Base-by-base conservation (phyloP, 2,888 invertebrate species). In the Taenaris catops region DNA sequence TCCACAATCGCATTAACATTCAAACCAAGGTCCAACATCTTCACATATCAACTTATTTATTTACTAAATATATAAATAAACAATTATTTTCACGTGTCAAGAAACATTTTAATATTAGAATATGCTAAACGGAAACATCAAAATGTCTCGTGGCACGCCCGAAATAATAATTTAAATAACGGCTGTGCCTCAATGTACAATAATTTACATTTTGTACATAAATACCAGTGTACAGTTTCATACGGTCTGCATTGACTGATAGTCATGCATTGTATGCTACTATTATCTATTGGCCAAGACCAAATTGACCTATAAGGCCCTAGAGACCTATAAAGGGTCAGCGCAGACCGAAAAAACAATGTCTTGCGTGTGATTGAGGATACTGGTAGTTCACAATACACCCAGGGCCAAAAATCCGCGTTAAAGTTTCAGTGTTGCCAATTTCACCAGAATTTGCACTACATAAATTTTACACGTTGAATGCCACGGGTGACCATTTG, bases 1-100 rank as follows among this genome's bases (percentile, higher is more conserved):
- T 65, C 46, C 73, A 74, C 69, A 67, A 66, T 61, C 57, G 49
- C 53, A 59, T 60, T 61, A 68, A 66, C 63, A 67, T 64, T 56
- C 58, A 58, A 59, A 61, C 56, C 58, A 58, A 52, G 38, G 51
- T 51, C n/a, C 44, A 46, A 58, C 59, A 69, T 37, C 27, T 19
- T 26, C 28, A 35, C 31, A 42, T 42, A 31, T 27, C 21, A 28
- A 26, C 16, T 31, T 34, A 34, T 34, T 26, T 32, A n/a, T n/a
- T 25, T 5, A 29, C 25, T 36, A 26, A 29, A 37, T 31, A 24
- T 36, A 37, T 31, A 34, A 19, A 34, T 35, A 29, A 29, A 17
- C 16, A 10, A 32, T 32, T 10, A 27, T 24, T 23, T 16, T 38
- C 25, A 33, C 28, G 18, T 18, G 18, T 8, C 28, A 17, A 23